Conservation (phyloP, 2,113 vertebrate genomes). For the Sylvia atricapilla region DNA sequence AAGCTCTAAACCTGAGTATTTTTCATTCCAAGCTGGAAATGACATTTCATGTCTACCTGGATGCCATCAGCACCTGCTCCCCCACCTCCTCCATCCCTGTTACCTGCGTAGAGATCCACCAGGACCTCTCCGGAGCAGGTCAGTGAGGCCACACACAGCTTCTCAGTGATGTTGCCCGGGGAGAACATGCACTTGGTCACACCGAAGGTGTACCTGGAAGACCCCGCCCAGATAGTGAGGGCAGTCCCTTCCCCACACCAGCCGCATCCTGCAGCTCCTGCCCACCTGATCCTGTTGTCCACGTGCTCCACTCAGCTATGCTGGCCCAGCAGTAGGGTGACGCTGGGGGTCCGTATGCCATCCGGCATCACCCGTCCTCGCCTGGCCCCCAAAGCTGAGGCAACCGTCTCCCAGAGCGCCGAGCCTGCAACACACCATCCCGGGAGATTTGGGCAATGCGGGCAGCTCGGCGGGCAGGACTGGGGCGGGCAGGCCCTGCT, state of each 20-base stretch:
- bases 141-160: constrained; percentile 86
- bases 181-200: constrained; percentile 95
- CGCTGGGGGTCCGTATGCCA: too few species aligned
- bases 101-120: constrained; percentile 94
- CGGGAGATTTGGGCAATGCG: accelerated
- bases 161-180: constrained; percentile 92
- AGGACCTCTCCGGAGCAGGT: constrained; percentile 86
- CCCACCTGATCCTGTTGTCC: too few species aligned
- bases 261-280: too few species aligned
- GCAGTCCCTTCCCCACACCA: too few species aligned
- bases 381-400: constrained; percentile 74
- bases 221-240: not conserved
- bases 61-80: not conserved
- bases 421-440: constrained; percentile 45
- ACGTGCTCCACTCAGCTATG: too few species aligned
- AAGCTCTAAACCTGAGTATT: not conserved
- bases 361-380: constrained; percentile 75
- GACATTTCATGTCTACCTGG: not conserved
- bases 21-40: not conserved
- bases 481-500: not conserved
- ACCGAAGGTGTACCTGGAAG: constrained; percentile 85
- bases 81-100: accelerated
- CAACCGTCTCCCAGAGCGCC: constrained; percentile 80
- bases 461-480: accelerated
- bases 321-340: too few species aligned